Evolutionary conservation across 2,888 invertebrate genomes (phyloP), one percentile per base, ranked within the genome.

Genomic region (Amaurobius ferox): DNA sequence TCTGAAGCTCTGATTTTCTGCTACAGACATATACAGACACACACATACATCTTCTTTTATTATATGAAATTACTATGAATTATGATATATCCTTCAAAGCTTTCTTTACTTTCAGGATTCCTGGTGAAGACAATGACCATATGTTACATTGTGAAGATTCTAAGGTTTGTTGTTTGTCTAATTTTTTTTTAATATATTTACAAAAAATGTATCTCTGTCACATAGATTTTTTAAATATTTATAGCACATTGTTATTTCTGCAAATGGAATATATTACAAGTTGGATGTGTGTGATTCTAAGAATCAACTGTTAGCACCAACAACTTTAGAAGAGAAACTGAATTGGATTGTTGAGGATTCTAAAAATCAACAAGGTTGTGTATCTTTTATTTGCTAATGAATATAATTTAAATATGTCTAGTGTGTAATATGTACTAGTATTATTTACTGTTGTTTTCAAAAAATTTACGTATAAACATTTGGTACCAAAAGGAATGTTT

Each of bases 261-360:
- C 91, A 29, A 90, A 90, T 72, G 92, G 92, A 0, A 87, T 92
- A 16, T 90, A 91, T 88, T 93, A 92, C 89, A 90, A 90, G 64
- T 77, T 92, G 39, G 90, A 91, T 55, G 90, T 92, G 61, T 91
- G 90, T 89, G 92, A 92, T 88, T 89, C 89, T 1, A 90, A 90
- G 71, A 91, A 92, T 70, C 90, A 91, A 79, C 89, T 92, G 2
- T 89, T 92, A 30, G 89, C 90, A 32, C 91, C 91, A 0, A 88
- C 90, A 29, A 89, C 89, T 19, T 89, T 92, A 74, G 91, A 92
- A 88, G 89, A 91, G 86, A 91, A 91, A 81, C 88, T 93, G 61
- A 89, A 92, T 71, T 92, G 91, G 91, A 92, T 93, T 67, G 89
- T 92, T 11, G 90, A 91, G 23, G 92, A 93, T 90, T 92, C 92